Conservation (phyloP, 2,113 vertebrate species). For the Podocnemis expansa region DNA sequence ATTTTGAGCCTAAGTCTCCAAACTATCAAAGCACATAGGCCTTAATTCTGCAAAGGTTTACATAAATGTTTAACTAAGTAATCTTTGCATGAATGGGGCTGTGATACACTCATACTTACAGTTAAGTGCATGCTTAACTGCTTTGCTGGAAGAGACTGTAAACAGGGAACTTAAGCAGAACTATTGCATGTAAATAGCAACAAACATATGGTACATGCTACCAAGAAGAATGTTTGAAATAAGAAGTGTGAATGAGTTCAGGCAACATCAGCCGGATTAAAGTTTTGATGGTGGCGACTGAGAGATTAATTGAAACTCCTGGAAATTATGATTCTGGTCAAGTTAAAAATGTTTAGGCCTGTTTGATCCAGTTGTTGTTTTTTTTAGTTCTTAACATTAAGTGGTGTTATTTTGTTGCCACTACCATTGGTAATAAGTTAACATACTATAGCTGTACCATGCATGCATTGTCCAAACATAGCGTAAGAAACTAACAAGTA, state of each 20-base stretch:
- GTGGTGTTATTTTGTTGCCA: neutral
- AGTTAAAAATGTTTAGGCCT: neutral
- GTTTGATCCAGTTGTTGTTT: slow-evolving; percentile 9
- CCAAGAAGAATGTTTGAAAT: slow-evolving; percentile 9
- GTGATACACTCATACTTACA: neutral
- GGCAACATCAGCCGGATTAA: neutral
- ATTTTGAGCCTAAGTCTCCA: neutral
- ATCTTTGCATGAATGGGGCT: neutral
- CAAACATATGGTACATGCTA: neutral
- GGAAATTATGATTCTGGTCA: neutral
- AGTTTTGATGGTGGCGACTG: neutral
- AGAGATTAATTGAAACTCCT: neutral
- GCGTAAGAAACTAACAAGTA: slow-evolving; percentile 26
- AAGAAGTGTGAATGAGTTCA: neutral
- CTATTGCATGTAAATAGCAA: neutral
- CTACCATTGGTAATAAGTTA: slow-evolving; percentile 4
- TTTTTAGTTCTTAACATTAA: neutral
- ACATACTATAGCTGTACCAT: neutral
- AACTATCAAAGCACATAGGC: neutral
- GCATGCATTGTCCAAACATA: slow-evolving; percentile 10
- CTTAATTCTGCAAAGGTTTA: neutral
- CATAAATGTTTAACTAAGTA: neutral
- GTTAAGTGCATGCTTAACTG: neutral
- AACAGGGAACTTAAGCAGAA: slow-evolving; percentile 13
- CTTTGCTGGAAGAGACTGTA: slow-evolving; percentile 17